A percentile compares a stretch with the other conserved stretches of the same genome.
phyloP scores from a whole-genome alignment of 2,113 vertebrate species.

The Calyptommatus sinebrachiatus region DNA sequence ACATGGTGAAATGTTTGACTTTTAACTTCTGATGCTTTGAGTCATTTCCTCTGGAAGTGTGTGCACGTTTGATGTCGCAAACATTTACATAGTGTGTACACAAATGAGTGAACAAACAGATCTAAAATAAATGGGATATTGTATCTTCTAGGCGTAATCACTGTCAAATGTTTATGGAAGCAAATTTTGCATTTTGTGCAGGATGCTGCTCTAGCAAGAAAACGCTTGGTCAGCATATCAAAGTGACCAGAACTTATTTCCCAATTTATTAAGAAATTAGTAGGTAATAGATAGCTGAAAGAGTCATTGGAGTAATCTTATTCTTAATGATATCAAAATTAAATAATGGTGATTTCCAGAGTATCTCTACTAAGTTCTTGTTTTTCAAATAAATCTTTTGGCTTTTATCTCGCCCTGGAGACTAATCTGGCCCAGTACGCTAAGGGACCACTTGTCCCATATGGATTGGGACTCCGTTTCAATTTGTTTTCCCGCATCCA shows the following conservation, averaged over 20 bases:
- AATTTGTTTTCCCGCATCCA: too few species aligned
- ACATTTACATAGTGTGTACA: slow-evolving; percentile 51
- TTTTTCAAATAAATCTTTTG: neutral
- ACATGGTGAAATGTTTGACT: slow-evolving; percentile 68
- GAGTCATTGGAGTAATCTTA: neutral
- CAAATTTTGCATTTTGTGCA: slow-evolving; percentile 44
- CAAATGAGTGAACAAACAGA: slow-evolving; percentile 45
- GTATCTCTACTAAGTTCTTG: neutral
- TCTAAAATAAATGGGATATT: slow-evolving; percentile 34
- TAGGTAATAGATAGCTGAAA: neutral
- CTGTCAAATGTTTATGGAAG: neutral
- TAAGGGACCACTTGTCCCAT: too few species aligned
- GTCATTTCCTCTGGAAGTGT: slow-evolving; percentile 60
- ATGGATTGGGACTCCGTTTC: too few species aligned
- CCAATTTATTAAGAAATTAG: slow-evolving; percentile 29
- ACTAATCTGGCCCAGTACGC: too few species aligned
- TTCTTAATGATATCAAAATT: neutral
- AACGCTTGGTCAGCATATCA: slow-evolving; percentile 34
- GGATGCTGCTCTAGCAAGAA: slow-evolving; percentile 32
- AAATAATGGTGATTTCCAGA: neutral
- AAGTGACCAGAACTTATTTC: slow-evolving; percentile 37
- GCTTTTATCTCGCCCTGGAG: too few species aligned
- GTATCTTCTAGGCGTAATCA: slow-evolving; percentile 35
- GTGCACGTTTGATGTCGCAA: slow-evolving; percentile 55
- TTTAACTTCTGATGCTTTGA: slow-evolving; percentile 63